A percentile compares a stretch with the other conserved stretches of the same genome.
phyloP scores from a whole-genome alignment of 2,888 invertebrate genomes.

The Stramonita haemastoma region DNA sequence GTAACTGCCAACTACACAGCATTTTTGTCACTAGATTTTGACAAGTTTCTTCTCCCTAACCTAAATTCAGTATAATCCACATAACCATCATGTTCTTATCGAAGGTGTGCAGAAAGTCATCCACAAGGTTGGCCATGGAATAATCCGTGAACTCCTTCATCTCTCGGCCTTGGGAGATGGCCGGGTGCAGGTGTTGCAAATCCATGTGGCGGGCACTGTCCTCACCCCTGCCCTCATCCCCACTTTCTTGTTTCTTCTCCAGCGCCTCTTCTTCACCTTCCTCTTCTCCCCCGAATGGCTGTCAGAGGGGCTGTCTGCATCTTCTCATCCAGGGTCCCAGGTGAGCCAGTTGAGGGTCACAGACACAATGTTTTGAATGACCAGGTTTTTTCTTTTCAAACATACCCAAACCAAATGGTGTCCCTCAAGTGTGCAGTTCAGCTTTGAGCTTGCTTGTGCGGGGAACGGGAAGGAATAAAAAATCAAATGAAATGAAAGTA shows the following conservation, averaged over 20 bases:
- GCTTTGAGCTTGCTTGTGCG: not conserved
- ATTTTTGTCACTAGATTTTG: too few species aligned
- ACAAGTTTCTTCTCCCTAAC: not conserved
- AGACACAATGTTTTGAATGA: not conserved
- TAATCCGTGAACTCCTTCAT: conserved; percentile 18
- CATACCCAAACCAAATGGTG: not conserved
- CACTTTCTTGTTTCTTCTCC: not conserved
- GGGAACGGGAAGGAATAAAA: too few species aligned
- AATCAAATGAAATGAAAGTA: too few species aligned
- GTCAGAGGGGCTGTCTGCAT: not conserved
- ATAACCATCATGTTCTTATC: conserved; percentile 42
- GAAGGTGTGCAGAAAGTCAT: conserved; percentile 4
- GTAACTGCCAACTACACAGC: too few species aligned
- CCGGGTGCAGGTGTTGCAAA: too few species aligned
- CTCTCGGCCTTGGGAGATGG: too few species aligned
- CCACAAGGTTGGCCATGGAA: not conserved
- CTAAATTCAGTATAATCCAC: conserved; percentile 44
- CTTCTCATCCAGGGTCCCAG: not conserved
- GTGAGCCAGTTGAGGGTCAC: not conserved
- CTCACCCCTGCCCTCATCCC: not conserved
- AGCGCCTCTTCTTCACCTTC: not conserved
- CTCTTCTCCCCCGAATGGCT: not conserved
- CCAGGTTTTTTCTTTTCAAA: not conserved
- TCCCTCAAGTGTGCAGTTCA: not conserved
- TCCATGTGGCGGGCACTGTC: too few species aligned